Conservation (phyloP, 2,888 invertebrate genomes). For the Sinodicranocentrus sp. region DNA sequence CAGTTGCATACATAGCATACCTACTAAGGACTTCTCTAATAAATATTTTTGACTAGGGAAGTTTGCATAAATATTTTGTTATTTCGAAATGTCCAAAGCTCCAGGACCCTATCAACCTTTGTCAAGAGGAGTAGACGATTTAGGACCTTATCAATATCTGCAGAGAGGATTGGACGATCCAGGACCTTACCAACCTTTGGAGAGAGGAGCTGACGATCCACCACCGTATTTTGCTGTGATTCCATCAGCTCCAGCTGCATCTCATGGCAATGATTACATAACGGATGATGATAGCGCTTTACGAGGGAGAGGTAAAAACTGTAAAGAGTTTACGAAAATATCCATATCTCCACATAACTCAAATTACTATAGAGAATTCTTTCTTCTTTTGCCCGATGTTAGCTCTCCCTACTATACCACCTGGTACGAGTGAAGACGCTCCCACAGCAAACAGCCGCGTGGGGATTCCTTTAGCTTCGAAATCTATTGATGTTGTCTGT, state of each 20-base stretch:
- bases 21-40: no score
- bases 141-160: background rate
- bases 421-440: no score
- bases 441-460: background rate
- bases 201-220: slow-evolving; percentile 34
- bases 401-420: background rate
- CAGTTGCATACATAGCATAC: no score
- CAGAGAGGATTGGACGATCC: slow-evolving; percentile 41
- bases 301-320: slow-evolving; percentile 25
- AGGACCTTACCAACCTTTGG: slow-evolving; percentile 26
- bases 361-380: no score
- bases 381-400: no score
- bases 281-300: slow-evolving; percentile 7
- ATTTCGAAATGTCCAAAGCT: slow-evolving; percentile 18
- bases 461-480: slow-evolving; percentile 43
- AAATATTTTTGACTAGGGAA: no score
- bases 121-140: background rate
- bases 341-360: background rate
- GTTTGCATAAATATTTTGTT: no score
- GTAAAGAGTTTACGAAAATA: no score
- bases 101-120: slow-evolving; percentile 27
- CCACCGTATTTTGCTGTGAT: slow-evolving; percentile 52
- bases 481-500: slow-evolving; percentile 56
- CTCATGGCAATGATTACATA: background rate
- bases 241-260: slow-evolving; percentile 7